Base-by-base conservation (phyloP, 1,140 invertebrate species). In the Brachionus rotundiformis region DNA sequence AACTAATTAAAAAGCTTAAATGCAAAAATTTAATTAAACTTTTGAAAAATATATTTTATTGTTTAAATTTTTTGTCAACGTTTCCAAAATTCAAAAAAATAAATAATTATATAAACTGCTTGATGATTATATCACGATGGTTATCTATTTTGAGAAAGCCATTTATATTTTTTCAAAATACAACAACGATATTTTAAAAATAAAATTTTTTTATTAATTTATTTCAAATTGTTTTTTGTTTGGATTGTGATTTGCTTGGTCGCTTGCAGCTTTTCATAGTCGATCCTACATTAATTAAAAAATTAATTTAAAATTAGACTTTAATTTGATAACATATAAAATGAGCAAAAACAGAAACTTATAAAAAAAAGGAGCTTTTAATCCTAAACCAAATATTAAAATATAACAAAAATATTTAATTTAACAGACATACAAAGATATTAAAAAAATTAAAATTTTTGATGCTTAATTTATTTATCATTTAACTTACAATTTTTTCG, bases 401-500 rank as follows among this genome's bases (percentile, higher is more conserved):
- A 11, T n/a, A 29, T 13, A 29, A 63, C 29, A 33, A 19, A 68
- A 68, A 23, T 36, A 16, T 63, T 63, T 19, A 8, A 25, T 61
- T 61, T 11, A 27, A 61, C 59, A 23, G n/a, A 33, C 27, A 39
- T 68, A 19, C 16, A 68, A 3, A 19, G 7, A 68, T 7, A 68
- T 33, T 68, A 68, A n/a, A 63, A 16, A 19, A 29, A 63, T n/a
- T 29, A n/a, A 31, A 59, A 23, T 31, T 63, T 68, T 36, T 5
- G 7, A 19, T 36, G 2, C 36, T 68, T 68, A 19, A 19, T 68
- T 33, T 19, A 68, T 5, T 36, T 33, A 1, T 68, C n/a, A 36
- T 68, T 68, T 8, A 68, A 68, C 63, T 68, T 68, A 68, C 63
- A 68, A 36, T 68, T 68, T 68, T 68, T 68, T 36, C 63, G 33